Conservation (phyloP, 2,797 vertebrate species). For the Mormyrops attenuatus region DNA sequence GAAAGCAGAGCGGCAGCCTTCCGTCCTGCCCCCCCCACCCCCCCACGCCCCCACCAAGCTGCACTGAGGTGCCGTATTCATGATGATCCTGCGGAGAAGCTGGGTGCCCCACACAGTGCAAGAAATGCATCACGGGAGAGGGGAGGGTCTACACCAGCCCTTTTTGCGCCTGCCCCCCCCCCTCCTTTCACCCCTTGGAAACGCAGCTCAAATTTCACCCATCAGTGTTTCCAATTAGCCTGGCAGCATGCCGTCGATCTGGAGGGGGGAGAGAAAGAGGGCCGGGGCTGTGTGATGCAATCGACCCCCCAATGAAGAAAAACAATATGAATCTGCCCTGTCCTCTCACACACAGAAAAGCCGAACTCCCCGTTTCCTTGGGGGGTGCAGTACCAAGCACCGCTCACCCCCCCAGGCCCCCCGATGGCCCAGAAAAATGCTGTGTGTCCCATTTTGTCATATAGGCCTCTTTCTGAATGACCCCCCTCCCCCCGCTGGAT, state of each 20-base stretch:
- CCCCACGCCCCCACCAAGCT: not conserved
- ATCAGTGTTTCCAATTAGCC: slow-evolving; percentile 48
- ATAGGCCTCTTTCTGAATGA: not conserved
- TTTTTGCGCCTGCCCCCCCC: not conserved
- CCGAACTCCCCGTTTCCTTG: not conserved
- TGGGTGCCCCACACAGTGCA: not conserved
- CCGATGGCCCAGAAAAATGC: not conserved
- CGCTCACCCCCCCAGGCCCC: not conserved
- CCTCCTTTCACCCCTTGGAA: slow-evolving; percentile 30
- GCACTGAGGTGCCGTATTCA: not conserved
- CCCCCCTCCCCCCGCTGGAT: not conserved
- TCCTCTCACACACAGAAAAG: not conserved
- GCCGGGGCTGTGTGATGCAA: not conserved
- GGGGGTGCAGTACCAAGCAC: not conserved
- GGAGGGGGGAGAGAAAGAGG: slow-evolving; percentile 21
- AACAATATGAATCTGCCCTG: not conserved
- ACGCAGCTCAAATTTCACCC: slow-evolving; percentile 34
- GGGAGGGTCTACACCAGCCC: not conserved
- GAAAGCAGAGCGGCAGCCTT: not conserved
- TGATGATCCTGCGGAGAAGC: not conserved
- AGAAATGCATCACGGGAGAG: not conserved
- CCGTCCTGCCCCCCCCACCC: not conserved
- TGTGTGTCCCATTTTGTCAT: not conserved
- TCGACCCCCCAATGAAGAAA: not conserved
- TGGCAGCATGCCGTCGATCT: slow-evolving; percentile 21